Base-by-base conservation (phyloP, 2,113 vertebrate species). In the Cryptomyrus ogoouensis region DNA sequence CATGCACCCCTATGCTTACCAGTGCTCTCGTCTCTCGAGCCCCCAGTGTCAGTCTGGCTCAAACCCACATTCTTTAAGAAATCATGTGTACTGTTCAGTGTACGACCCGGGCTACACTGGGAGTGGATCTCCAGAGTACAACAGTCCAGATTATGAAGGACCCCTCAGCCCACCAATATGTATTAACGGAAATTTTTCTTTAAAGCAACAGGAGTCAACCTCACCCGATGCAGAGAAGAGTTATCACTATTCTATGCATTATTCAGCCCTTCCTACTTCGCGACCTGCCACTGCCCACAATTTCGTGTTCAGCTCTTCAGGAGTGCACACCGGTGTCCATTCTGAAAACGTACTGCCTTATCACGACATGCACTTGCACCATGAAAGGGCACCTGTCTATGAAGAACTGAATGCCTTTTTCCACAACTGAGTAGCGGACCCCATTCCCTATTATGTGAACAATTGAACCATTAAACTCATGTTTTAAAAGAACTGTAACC, bases 191-290 rank as follows among this genome's bases (percentile, higher is more conserved):
- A 97, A 97, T 90, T 96, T 97, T 94, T 96, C 97, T 31, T 96
- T 98, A 93, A 97, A 98, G 95, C 97, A 97, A 93, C 98, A 98
- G 95, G 95, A 96, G 89, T 56, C 94, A 5, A 95, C 96, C 87
- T 97, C 97, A 88, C 96, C 98, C 0, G 97, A 99, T 94, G 95
- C 97, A 84, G 98, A 99, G 92, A 97, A 98, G 95, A 97, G 97
- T 95, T 99, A 98, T 93, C 98, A 98, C 91, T 99, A 98, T 94
- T 98, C 98, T 97, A 97, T 99, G 97, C 98, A 99, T 96, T 99
- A 98, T 95, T 96, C 97, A 91, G 96, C 97, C 93, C 96, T 98
- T 92, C 96, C 96, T 90, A 95, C 96, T 35, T 96, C 98, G 90
- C 96, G 98, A 46, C 95, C 97, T 39, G 39, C 94, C 83, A 53